Evolutionary conservation across 2,797 vertebrate genomes (phyloP).

Genomic region (Acipenser ruthenus): DNA sequence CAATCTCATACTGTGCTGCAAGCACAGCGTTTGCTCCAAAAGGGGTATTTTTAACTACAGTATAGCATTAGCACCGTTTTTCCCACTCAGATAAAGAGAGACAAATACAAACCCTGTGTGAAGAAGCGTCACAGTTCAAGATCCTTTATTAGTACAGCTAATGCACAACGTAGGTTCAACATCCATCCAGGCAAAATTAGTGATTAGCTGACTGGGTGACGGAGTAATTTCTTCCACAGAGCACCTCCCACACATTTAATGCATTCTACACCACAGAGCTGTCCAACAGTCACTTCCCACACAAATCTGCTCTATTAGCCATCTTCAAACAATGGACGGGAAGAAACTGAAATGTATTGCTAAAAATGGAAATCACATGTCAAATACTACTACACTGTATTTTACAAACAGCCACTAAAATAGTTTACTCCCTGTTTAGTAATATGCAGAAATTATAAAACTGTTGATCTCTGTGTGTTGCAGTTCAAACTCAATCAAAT

Average conservation of each 20-base stretch:
- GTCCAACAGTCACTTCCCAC: slow-evolving; percentile 3
- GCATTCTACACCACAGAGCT: slow-evolving; percentile 3
- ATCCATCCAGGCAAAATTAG: not conserved
- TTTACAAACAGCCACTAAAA: too few relatives aligned
- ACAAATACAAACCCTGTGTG: not conserved
- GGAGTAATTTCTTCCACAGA: not conserved
- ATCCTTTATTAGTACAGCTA: not conserved
- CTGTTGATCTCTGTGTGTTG: not conserved
- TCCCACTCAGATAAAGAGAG: not conserved
- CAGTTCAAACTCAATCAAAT: too few relatives aligned
- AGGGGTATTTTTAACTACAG: too few relatives aligned
- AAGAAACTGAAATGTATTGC: not conserved
- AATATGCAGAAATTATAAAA: not conserved
- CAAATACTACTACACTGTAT: not conserved
- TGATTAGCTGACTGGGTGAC: not conserved
- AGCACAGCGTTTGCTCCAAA: too few relatives aligned
- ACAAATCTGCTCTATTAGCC: not conserved
- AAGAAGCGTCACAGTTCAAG: not conserved
- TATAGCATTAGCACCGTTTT: not conserved
- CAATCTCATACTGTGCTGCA: too few relatives aligned
- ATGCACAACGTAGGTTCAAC: not conserved
- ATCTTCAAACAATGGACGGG: not conserved
- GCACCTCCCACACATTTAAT: slow-evolving; percentile 1
- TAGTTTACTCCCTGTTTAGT: not conserved
- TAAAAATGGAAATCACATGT: not conserved